Percentiles rank a stretch among this genome's conserved stretches.
Conservation (phyloP, 2,888 invertebrate species). For the Drosophila falleni region DNA sequence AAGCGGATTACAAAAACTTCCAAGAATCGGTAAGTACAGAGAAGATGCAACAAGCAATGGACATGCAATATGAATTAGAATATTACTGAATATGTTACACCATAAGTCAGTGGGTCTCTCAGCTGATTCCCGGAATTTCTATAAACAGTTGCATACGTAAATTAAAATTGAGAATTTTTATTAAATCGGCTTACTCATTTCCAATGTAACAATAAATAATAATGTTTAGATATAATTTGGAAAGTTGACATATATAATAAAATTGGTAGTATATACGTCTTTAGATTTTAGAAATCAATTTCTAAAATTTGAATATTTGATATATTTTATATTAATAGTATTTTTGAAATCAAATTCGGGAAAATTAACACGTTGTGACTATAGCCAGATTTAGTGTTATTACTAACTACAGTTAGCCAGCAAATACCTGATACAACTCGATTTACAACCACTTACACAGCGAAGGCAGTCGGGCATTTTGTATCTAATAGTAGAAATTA, state of each 20-base stretch:
- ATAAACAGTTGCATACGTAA: conserved; percentile 1
- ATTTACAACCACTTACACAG: conserved; percentile 30
- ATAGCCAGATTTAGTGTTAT: conserved; percentile 8
- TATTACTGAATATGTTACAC: conserved; percentile 11
- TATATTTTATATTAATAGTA: too few relatives aligned
- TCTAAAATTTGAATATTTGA: too few relatives aligned
- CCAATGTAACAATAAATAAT: neutral
- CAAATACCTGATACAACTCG: conserved; percentile 12
- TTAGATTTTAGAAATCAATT: too few relatives aligned
- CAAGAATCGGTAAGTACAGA: conserved; percentile 65
- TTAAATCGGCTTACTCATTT: neutral
- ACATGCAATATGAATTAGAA: conserved; percentile 5
- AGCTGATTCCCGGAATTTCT: conserved; percentile 20
- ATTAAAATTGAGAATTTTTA: conserved; percentile 1
- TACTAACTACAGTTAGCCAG: neutral
- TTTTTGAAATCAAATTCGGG: neutral
- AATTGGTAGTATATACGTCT: neutral
- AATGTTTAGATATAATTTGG: neutral
- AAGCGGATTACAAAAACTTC: conserved; percentile 68
- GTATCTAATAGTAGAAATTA: conserved; percentile 39
- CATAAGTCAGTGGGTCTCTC: conserved; percentile 4
- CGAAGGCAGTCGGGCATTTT: conserved; percentile 42
- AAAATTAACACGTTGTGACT: neutral
- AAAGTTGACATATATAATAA: neutral
- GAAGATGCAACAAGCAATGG: conserved; percentile 11